Percentiles rank a stretch among this genome's conserved stretches.
Evolutionary conservation across 2,888 invertebrate species (phyloP).

Genomic region (Ethmia dodecea): DNA sequence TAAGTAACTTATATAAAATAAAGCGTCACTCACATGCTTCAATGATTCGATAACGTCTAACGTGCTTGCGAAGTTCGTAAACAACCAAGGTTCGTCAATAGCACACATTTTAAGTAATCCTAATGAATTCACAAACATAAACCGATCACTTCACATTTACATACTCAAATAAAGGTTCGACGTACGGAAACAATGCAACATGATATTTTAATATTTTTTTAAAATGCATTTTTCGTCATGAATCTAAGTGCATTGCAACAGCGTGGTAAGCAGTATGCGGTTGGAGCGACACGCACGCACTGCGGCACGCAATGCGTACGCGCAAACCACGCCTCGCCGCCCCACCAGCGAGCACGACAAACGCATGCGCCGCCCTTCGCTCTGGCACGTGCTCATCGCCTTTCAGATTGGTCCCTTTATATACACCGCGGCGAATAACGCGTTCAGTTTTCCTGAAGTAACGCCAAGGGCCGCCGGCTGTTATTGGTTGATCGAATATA

Average conservation of each 20-base stretch:
- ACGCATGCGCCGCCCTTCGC: constrained; percentile 45
- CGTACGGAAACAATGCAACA: no score
- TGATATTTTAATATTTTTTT: no score
- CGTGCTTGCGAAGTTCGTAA: constrained; percentile 33
- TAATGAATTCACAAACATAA: background rate
- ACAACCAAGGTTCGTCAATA: constrained; percentile 40
- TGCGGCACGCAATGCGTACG: constrained; percentile 63
- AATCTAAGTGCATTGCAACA: background rate
- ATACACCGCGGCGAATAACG: constrained; percentile 45
- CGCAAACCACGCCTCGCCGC: constrained; percentile 50
- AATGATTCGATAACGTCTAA: constrained; percentile 38
- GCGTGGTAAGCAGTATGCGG: constrained; percentile 25
- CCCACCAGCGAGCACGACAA: constrained; percentile 32
- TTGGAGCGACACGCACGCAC: constrained; percentile 57
- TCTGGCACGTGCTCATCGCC: constrained; percentile 39
- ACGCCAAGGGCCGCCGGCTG: constrained; percentile 40
- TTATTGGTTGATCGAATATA: constrained; percentile 45
- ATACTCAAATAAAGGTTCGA: no score
- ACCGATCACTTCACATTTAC: no score
- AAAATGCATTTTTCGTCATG: no score
- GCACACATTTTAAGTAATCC: constrained; percentile 35
- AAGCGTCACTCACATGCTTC: constrained; percentile 43
- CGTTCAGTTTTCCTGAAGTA: constrained; percentile 42
- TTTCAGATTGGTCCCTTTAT: constrained; percentile 66
- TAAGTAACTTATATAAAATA: no score